Percentiles rank a stretch among this genome's conserved stretches.
Evolutionary conservation across 2,797 vertebrate species (phyloP).

Genomic region (Falco columbarius): DNA sequence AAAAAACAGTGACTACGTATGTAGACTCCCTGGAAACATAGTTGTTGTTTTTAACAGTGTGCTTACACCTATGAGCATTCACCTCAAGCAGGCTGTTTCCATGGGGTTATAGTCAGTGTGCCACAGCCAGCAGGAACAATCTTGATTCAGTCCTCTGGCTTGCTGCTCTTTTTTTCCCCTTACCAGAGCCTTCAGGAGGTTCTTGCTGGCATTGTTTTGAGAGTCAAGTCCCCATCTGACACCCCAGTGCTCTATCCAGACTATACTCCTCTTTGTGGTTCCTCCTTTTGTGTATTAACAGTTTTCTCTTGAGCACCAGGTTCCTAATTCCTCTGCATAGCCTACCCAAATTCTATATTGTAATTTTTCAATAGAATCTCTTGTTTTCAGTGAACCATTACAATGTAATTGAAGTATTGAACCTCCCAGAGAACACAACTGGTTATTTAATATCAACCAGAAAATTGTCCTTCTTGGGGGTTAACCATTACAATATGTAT

Average conservation of each 20-base stretch:
- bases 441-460: background rate
- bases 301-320: background rate
- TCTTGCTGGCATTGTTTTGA: background rate
- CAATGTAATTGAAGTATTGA: background rate
- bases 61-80: background rate
- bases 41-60: background rate
- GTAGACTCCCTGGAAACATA: background rate
- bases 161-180: background rate
- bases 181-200: background rate
- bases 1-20: background rate
- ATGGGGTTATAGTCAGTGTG: background rate
- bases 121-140: background rate
- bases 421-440: background rate
- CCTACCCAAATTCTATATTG: background rate
- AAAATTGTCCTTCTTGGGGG: background rate
- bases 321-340: background rate
- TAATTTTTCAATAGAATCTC: background rate
- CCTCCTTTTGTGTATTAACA: background rate
- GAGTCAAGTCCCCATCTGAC: background rate
- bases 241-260: background rate
- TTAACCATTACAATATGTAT: background rate
- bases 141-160: background rate
- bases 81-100: fast-evolving
- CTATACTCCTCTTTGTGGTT: background rate
- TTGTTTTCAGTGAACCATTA: background rate